Evolutionary conservation across 2,113 vertebrate species (phyloP).

Genomic region (Aegotheles bennettii): DNA sequence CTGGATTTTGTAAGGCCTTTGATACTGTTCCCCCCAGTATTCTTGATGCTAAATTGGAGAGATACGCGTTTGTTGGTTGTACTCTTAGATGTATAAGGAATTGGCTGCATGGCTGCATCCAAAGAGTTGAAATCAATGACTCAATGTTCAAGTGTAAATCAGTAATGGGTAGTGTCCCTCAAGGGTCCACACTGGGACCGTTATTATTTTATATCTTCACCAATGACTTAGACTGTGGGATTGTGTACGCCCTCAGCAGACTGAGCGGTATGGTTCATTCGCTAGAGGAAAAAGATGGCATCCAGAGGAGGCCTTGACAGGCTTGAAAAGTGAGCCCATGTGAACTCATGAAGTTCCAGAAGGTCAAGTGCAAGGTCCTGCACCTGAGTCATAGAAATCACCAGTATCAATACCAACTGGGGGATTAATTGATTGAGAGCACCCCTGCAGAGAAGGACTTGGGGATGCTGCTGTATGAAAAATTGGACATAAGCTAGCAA

Average conservation of each 20-base stretch:
- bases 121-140: neutral
- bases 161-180: neutral
- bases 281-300: neutral
- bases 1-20: neutral
- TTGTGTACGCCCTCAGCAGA: neutral
- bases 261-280: neutral
- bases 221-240: neutral
- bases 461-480: neutral
- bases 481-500: rapidly evolving
- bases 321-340: neutral
- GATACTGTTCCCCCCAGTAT: neutral
- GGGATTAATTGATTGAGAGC: neutral
- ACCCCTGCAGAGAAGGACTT: neutral
- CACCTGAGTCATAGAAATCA: neutral
- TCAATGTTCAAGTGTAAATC: neutral
- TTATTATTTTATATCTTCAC: neutral
- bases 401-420: neutral
- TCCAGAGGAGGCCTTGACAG: neutral
- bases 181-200: neutral
- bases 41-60: neutral
- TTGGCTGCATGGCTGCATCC: neutral
- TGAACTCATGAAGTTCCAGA: neutral
- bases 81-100: neutral
- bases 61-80: neutral
- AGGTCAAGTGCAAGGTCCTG: neutral